Conservation (phyloP, 2,113 vertebrate genomes). For the Melanotaenia duboulayi region DNA sequence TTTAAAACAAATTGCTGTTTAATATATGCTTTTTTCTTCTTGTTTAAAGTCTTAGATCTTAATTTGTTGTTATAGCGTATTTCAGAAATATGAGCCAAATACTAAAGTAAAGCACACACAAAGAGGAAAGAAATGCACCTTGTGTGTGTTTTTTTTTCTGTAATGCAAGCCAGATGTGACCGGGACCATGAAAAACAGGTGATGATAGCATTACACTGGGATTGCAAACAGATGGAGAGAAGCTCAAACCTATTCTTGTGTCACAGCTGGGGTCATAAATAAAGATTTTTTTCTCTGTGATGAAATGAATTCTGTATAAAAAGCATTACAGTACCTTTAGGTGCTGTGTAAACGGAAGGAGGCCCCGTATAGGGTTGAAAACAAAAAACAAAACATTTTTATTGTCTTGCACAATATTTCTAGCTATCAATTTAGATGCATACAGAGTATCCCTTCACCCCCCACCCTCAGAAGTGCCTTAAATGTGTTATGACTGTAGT, state of each 20-base stretch:
- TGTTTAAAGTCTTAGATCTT: constrained; percentile 71
- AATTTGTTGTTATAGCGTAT: constrained; percentile 84
- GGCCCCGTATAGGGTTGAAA: constrained; percentile 2
- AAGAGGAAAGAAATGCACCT: constrained; percentile 84
- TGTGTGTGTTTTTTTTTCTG: constrained; percentile 82
- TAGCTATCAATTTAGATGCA: constrained; percentile 8
- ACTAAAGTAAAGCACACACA: constrained; percentile 74
- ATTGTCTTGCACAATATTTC: constrained; percentile 6
- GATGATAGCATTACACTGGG: constrained; percentile 92
- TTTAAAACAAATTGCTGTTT: constrained; percentile 69
- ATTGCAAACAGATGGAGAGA: constrained; percentile 88
- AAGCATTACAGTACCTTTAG: constrained; percentile 46
- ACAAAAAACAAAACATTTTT: not conserved
- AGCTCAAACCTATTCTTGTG: constrained; percentile 81
- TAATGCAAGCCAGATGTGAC: constrained; percentile 92
- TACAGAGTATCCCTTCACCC: too few species aligned
- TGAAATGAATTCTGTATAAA: constrained; percentile 76
- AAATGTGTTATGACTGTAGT: constrained; percentile 12
- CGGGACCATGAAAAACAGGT: constrained; percentile 89
- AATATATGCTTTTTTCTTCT: constrained; percentile 60
- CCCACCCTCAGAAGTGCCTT: too few species aligned
- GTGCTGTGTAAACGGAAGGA: constrained; percentile 60
- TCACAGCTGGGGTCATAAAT: constrained; percentile 81
- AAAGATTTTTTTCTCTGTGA: constrained; percentile 70
- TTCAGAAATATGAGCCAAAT: constrained; percentile 85